A percentile compares a stretch with the other conserved stretches of the same genome.
Evolutionary conservation across 2,113 vertebrate species (phyloP).

Genomic region (Atrichornis clamosus): DNA sequence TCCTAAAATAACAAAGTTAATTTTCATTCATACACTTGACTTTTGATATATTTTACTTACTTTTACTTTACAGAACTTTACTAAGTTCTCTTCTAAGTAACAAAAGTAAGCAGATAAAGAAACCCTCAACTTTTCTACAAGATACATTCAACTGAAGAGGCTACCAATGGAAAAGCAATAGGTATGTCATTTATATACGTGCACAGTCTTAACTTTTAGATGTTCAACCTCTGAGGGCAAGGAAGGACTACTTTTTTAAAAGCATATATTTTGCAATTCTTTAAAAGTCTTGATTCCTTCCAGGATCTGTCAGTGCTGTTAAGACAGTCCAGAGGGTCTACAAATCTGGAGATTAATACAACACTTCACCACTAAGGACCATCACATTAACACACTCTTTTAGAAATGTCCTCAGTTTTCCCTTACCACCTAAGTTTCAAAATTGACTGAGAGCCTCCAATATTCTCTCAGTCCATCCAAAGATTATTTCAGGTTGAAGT

Average conservation of each 20-base stretch:
- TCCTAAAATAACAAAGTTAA: background rate
- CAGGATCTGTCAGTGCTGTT: background rate
- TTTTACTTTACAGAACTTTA: background rate
- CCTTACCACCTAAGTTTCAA: background rate
- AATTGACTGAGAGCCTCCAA: background rate
- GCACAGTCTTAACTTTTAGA: background rate
- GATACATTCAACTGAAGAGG: background rate
- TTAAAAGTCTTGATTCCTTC: background rate
- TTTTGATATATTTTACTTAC: background rate
- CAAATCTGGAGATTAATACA: background rate
- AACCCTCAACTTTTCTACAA: background rate
- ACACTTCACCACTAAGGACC: background rate
- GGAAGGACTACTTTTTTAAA: background rate
- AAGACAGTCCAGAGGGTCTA: background rate
- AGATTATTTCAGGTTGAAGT: background rate
- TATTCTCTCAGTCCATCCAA: background rate
- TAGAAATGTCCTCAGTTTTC: background rate
- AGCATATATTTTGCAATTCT: background rate
- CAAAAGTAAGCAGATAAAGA: background rate
- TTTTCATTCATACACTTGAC: background rate
- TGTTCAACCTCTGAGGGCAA: background rate
- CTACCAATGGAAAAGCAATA: background rate
- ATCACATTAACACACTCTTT: background rate
- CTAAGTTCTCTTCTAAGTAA: background rate
- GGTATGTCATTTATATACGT: background rate